Evolutionary conservation across 2,797 vertebrate species (phyloP), one percentile per base, ranked within the genome.

Genomic region (Florisuga fusca): DNA sequence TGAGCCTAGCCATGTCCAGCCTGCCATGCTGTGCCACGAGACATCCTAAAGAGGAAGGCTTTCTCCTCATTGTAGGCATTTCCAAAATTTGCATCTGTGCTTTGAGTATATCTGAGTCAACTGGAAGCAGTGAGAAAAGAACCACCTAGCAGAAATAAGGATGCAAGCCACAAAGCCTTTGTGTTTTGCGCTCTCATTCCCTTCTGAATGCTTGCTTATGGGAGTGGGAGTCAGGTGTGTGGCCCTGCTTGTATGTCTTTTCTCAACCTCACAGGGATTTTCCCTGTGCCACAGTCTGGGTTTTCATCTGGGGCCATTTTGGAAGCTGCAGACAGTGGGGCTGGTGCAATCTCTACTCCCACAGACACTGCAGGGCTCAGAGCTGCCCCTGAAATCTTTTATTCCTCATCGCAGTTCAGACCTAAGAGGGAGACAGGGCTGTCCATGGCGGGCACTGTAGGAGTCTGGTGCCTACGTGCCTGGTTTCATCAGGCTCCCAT

Each of bases 231-330:
- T 25, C 3, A 14, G 69, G 71, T 34, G 17, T 1, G 2, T 36
- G 46, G 25, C 33, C 33, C 31, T 0, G 0, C 51, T 68, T 17
- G 6, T 10, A 34, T 43, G 29, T 33, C 61, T 84, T 59, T 71
- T 43, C n/a, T 84, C 6, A 8, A 38, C 31, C 26, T 84, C 7
- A 1, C 0, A 1, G 58, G 54, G 45, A 38, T 74, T 81, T 81
- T 84, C 50, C 10, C 33, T 29, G 26, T 69, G 61, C 48, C 20
- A 10, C 4, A 8, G 48, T 13, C 36, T 26, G 34, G 14, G 26
- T 66, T 89, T 80, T 91, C 4, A 2, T 63, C 0, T 0, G 0
- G 0, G 38, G 22, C 17, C 0, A 0, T 38, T 80, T 86, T 62
- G 59, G 59, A 46, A 77, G 64, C 84, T 74, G 38, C 61, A 29